Evolutionary conservation across 2,113 vertebrate species (phyloP).

Genomic region (Anolis carolinensis): DNA sequence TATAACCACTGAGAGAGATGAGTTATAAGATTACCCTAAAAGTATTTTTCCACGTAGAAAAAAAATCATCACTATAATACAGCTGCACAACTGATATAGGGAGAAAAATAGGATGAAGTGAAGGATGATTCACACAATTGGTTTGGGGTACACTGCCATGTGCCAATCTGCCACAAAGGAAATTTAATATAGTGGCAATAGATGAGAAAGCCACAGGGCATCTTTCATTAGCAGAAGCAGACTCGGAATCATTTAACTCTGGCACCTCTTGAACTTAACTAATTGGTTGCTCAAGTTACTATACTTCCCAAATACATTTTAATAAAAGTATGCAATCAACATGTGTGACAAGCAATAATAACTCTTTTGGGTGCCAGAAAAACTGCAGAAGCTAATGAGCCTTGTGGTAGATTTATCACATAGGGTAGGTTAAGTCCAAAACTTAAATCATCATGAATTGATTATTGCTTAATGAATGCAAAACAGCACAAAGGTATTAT

Average conservation of each 20-base stretch:
- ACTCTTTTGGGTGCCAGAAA: constrained; percentile 47
- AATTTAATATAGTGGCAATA: constrained; percentile 18
- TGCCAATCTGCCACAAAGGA: background rate
- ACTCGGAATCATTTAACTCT: constrained; percentile 42
- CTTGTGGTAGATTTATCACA: constrained; percentile 55
- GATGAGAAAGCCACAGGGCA: background rate
- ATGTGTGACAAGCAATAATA: constrained; percentile 56
- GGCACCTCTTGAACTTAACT: constrained; percentile 48
- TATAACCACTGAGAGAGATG: background rate
- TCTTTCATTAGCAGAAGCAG: constrained; percentile 38
- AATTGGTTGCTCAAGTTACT: constrained; percentile 51
- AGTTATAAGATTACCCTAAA: background rate
- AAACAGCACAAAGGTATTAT: constrained; percentile 9
- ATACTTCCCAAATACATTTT: constrained; percentile 58
- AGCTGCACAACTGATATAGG: background rate
- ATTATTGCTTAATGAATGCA: constrained; percentile 12
- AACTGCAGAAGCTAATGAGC: constrained; percentile 59
- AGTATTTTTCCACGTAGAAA: background rate
- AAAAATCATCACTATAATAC: background rate
- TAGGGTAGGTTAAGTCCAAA: constrained; percentile 37
- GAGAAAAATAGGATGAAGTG: background rate
- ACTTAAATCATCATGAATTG: constrained; percentile 38
- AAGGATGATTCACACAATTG: background rate
- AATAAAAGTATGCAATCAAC: constrained; percentile 55
- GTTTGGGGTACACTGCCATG: background rate